Base-by-base conservation (phyloP, 2,113 vertebrate species). In the Isurus oxyrinchus region DNA sequence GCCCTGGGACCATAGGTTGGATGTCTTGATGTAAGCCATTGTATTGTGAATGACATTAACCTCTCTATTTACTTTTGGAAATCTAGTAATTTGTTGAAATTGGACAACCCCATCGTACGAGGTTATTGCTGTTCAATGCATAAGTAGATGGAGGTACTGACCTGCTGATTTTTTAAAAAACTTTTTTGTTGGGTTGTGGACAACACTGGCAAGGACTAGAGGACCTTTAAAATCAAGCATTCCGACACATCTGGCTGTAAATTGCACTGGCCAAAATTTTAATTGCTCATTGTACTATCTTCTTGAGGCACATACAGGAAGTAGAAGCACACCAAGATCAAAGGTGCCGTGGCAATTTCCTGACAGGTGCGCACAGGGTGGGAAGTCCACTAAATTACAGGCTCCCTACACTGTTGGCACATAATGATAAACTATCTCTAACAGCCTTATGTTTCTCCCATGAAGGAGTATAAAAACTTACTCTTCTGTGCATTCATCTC, bases 401-500 rank as follows among this genome's bases (percentile, higher is more conserved):
- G 35, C 59, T 40, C 35, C 3, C 35, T 16, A n/a, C 35, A n/a
- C 53, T 61, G 90, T 16, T 93, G 16, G 2, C 81, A 25, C 14
- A 23, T 5, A 95, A 72, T 19, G 25, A 44, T 69, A 2, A 95
- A 72, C 55, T 31, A 72, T 49, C 63, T 59, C 49, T 31, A 11
- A 95, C 25, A 95, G 88, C 31, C 57, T 35, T 93, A 59, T 40
- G 59, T 2, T 94, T 40, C 59, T 94, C n/a, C 35, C 97, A 57
- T 96, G 44, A 97, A 97, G 97, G 98, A 97, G 96, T 63, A 40
- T 19, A 63, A 97, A 97, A 97, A 97, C 98, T 98, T 99, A 99
- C 99, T 99, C 98, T 98, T 99, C 98, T 99, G 99, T 97, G 99
- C 98, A 97, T 98, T 99, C 97, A 99, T 98, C 97, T 99, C 99